Evolutionary conservation across 2,797 vertebrate genomes (phyloP).

Genomic region (Pseudocheirus occidentalis): DNA sequence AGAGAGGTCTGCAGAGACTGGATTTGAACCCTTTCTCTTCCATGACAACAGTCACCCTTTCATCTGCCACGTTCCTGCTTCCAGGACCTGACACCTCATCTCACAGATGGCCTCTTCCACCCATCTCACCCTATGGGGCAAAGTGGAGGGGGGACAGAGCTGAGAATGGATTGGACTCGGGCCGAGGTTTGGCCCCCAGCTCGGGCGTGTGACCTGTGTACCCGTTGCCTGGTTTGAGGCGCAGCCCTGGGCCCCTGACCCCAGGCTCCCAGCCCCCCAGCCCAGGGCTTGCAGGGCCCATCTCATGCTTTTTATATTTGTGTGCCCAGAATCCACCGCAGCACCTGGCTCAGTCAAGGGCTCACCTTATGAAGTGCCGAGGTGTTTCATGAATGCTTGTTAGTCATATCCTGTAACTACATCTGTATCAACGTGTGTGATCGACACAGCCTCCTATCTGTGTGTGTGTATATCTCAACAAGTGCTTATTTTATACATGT

Average conservation of each 20-base stretch:
- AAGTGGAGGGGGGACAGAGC: neutral
- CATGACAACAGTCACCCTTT: neutral
- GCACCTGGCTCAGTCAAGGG: no score
- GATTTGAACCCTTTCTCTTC: no score
- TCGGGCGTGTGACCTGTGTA: neutral
- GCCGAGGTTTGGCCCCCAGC: neutral
- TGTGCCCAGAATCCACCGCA: neutral
- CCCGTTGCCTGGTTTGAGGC: no score
- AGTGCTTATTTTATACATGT: no score
- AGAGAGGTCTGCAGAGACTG: neutral
- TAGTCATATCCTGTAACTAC: neutral
- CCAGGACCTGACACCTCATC: neutral
- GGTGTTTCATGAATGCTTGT: neutral
- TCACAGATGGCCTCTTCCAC: neutral
- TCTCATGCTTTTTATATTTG: neutral
- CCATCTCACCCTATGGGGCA: neutral
- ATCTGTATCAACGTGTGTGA: neutral
- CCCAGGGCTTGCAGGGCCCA: neutral
- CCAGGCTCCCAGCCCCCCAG: no score
- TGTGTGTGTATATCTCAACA: no score
- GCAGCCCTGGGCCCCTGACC: neutral
- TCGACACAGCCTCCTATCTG: neutral
- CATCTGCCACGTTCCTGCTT: neutral
- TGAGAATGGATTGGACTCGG: neutral
- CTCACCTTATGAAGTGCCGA: no score